A percentile compares a stretch with the other conserved stretches of the same genome.
Evolutionary conservation across 2,113 vertebrate species (phyloP).

Genomic region (Galeopterus variegatus): DNA sequence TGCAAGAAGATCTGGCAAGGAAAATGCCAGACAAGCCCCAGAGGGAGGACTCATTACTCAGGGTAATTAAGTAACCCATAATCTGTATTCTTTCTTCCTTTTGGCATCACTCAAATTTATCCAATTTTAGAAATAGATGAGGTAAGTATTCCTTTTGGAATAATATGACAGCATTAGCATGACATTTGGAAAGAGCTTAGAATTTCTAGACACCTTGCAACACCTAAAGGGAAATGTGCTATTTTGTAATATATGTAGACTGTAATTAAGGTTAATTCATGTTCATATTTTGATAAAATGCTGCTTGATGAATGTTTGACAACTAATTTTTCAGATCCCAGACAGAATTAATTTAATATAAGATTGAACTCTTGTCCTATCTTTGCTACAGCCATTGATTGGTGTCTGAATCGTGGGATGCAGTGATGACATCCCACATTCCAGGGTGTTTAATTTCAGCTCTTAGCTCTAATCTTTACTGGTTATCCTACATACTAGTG

Average conservation of each 20-base stretch:
- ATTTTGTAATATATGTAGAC: background rate
- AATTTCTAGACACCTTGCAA: constrained; percentile 26
- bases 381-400: background rate
- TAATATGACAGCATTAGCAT: background rate
- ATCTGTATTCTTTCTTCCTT: constrained; percentile 11
- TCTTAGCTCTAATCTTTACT: constrained; percentile 9
- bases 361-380: background rate
- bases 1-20: background rate
- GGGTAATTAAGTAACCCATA: constrained; percentile 22
- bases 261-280: constrained; percentile 17
- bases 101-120: background rate
- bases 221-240: background rate
- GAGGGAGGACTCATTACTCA: background rate
- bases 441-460: constrained; percentile 25
- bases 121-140: constrained; percentile 54
- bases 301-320: background rate
- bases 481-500: background rate
- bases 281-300: constrained; percentile 40
- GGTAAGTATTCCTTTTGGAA: constrained; percentile 34
- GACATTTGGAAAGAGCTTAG: constrained; percentile 41
- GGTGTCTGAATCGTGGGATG: background rate
- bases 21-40: background rate
- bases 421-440: background rate
- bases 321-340: constrained; percentile 19
- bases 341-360: constrained; percentile 1